phyloP scores from a whole-genome alignment of 1,140 invertebrate species.

The Neotoxoptera formosana region DNA sequence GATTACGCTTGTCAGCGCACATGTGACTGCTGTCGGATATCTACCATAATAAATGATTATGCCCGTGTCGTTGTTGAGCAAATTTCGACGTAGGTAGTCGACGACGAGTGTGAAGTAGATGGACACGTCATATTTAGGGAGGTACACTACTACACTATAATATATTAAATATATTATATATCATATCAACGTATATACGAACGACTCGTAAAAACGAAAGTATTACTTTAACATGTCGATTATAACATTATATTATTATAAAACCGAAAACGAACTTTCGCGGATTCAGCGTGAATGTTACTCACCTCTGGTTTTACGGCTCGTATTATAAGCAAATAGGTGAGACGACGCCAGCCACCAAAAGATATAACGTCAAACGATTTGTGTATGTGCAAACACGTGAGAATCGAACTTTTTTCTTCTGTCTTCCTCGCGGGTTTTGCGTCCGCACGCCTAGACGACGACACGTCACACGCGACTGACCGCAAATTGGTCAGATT shows the following conservation, averaged over 20 bases:
- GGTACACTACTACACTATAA: not conserved
- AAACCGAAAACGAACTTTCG: not conserved
- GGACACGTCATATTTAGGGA: not conserved
- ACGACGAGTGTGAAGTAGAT: not conserved
- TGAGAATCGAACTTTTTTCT: not conserved
- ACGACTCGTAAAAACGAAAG: not conserved
- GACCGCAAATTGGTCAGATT: not conserved
- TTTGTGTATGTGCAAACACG: not conserved
- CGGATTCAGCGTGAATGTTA: not conserved
- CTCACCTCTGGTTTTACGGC: not conserved
- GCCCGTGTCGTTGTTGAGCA: not conserved
- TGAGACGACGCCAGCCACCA: not conserved
- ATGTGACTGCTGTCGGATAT: constrained; percentile 4
- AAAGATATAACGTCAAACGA: not conserved
- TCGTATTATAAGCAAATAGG: not conserved
- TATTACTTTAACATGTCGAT: not conserved
- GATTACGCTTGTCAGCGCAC: not conserved
- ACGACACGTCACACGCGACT: not conserved
- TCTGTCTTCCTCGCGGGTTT: not conserved
- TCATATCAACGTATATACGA: not conserved
- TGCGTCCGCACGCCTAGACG: not conserved
- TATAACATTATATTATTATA: not conserved
- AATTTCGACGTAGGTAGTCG: not conserved
- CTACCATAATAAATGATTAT: not conserved
- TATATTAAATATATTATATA: not conserved